Conservation (phyloP, 2,797 vertebrate species). For the Chrosomus eos region DNA sequence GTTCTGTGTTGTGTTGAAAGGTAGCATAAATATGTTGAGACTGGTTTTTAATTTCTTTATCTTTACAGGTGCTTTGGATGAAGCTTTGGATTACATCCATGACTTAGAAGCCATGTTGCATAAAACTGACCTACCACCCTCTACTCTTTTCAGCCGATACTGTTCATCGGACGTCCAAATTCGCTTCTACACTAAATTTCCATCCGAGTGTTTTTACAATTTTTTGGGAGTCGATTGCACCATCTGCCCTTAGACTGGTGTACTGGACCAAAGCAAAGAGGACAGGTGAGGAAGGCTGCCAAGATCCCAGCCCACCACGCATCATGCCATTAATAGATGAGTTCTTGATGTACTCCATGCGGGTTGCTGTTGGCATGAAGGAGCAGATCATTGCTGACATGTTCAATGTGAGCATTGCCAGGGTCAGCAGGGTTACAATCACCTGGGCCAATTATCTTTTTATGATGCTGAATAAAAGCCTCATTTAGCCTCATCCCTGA, state of each 20-base stretch:
- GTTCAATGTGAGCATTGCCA: background rate
- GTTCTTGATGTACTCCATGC: background rate
- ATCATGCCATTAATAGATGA: constrained; percentile 1
- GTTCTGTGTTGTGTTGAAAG: too few relatives aligned
- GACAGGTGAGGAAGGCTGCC: background rate
- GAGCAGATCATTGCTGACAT: constrained; percentile 22
- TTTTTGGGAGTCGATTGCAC: background rate
- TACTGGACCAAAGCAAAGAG: background rate
- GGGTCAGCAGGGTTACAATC: background rate
- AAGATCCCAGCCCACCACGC: background rate
- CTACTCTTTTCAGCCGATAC: background rate
- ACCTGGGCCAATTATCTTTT: constrained; percentile 2
- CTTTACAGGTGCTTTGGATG: background rate
- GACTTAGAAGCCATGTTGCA: background rate
- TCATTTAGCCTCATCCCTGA: background rate
- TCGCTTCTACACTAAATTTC: background rate
- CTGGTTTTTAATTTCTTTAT: background rate
- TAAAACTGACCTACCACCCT: background rate
- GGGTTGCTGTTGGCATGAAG: constrained; percentile 13
- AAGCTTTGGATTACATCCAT: background rate
- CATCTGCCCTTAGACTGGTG: background rate
- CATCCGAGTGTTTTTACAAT: background rate
- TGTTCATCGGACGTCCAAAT: background rate
- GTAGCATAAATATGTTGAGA: too few relatives aligned
- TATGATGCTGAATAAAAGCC: background rate